Conservation (phyloP, 1,140 invertebrate species). For the Diploscapter pachys region DNA sequence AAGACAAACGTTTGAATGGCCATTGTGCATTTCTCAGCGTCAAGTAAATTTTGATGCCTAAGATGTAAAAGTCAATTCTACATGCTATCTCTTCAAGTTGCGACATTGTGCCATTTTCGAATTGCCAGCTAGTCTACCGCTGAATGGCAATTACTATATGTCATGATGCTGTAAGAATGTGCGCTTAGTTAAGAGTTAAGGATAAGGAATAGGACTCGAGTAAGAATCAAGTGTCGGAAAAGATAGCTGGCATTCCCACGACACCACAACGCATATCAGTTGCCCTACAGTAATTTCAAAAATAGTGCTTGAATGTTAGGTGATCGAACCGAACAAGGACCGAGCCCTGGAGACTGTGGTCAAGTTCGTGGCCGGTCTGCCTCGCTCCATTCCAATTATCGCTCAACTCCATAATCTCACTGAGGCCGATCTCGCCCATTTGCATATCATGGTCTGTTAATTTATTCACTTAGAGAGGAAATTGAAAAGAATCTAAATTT, state of each 20-base stretch:
- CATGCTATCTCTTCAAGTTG: neutral
- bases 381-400: neutral
- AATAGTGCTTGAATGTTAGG: slow-evolving; percentile 3
- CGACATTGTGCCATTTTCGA: neutral
- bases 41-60: neutral
- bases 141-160: slow-evolving; percentile 2
- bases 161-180: neutral
- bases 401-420: slow-evolving; percentile 1
- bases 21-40: neutral
- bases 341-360: slow-evolving; percentile 3
- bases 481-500: neutral
- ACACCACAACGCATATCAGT: neutral
- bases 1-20: neutral
- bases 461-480: neutral
- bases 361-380: slow-evolving; percentile 9
- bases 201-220: too few relatives aligned
- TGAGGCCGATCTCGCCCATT: neutral
- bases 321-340: slow-evolving; percentile 5
- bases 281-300: neutral
- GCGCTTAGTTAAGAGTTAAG: neutral
- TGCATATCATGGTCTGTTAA: slow-evolving; percentile 4
- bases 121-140: too few relatives aligned
- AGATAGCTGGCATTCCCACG: too few relatives aligned
- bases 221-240: too few relatives aligned
- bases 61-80: neutral